These are phyloP conservation scores for Synanthedon tipuliformis DNA, from an alignment of 2,888 invertebrate species.

Conservation along the genomic window DNA sequence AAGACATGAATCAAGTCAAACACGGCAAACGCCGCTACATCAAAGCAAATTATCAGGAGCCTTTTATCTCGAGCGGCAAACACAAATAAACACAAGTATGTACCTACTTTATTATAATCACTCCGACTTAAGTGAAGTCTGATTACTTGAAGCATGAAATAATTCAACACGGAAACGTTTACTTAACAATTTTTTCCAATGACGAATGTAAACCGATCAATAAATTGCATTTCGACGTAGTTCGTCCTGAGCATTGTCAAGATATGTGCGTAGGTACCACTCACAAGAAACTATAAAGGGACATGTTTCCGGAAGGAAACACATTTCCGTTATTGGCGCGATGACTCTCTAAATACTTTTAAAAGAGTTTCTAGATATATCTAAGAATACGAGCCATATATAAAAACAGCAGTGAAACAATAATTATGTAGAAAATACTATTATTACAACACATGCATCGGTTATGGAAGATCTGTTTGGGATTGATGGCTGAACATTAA, in stretches of 20 bases:
- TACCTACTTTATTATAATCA: not conserved
- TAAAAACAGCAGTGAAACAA: too few relatives aligned
- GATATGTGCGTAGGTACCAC: not conserved
- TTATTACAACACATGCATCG: too few relatives aligned
- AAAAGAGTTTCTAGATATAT: not conserved
- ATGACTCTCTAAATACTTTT: slow-evolving; percentile 21
- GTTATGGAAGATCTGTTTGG: too few relatives aligned
- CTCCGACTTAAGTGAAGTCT: not conserved
- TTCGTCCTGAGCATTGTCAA: too few relatives aligned
- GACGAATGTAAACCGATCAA: not conserved
- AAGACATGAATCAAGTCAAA: slow-evolving; percentile 1
- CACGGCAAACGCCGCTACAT: not conserved
- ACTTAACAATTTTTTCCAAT: not conserved
- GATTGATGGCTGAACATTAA: too few relatives aligned
- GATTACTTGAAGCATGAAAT: not conserved
- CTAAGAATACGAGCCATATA: too few relatives aligned
- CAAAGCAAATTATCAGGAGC: not conserved
- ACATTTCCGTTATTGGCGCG: slow-evolving; percentile 24
- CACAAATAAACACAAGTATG: not conserved
- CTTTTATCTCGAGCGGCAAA: not conserved
- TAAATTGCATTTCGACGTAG: not conserved
- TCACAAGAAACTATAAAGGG: slow-evolving; percentile 1
- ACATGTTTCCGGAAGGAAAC: slow-evolving; percentile 6
- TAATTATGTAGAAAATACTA: too few relatives aligned
- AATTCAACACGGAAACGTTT: not conserved